A percentile compares a stretch with the other conserved stretches of the same genome.
Evolutionary conservation across 2,113 vertebrate genomes (phyloP).

Genomic region (Sula dactylatra): DNA sequence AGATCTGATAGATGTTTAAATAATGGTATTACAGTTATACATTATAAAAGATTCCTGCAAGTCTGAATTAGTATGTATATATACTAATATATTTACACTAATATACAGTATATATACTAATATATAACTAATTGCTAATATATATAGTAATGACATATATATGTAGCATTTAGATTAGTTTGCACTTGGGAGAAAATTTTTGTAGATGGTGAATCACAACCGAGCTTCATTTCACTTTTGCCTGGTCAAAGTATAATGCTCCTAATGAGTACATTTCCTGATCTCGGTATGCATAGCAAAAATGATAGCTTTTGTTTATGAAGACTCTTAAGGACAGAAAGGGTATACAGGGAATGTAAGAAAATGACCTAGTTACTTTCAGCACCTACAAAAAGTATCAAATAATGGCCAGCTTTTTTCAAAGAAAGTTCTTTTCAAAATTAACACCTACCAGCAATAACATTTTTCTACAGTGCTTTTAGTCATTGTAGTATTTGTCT

Average conservation of each 20-base stretch:
- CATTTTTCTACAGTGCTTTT: background rate
- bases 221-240: background rate
- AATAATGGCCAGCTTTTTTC: slow-evolving; percentile 11
- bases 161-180: background rate
- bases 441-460: background rate
- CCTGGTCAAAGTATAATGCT: background rate
- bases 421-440: slow-evolving; percentile 13
- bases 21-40: background rate
- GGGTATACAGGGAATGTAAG: background rate
- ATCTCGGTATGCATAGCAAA: background rate
- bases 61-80: background rate
- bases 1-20: background rate
- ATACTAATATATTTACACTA: background rate
- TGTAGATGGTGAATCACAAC: background rate
- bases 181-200: background rate
- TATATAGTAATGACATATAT: background rate
- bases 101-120: background rate
- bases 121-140: background rate
- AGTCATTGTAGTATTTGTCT: background rate
- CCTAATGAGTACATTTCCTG: background rate
- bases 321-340: slow-evolving; percentile 10
- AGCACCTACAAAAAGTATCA: background rate
- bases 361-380: slow-evolving; percentile 27
- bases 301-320: slow-evolving; percentile 24
- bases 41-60: background rate